Evolutionary conservation across 2,797 vertebrate species (phyloP).

Genomic region (Diplodus puntazzo): DNA sequence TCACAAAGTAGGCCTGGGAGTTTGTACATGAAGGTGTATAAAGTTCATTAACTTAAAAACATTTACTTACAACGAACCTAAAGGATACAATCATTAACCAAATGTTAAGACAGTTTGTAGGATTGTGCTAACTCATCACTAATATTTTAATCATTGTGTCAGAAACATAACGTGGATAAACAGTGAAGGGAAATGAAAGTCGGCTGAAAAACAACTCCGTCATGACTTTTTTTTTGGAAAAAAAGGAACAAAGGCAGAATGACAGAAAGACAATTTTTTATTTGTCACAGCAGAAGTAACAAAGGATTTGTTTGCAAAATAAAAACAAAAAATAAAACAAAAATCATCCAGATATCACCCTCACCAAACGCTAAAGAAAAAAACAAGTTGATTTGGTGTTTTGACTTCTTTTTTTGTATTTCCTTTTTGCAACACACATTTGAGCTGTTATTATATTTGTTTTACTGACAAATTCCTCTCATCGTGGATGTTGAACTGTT

Average conservation of each 20-base stretch:
- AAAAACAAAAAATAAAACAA: constrained; percentile 69
- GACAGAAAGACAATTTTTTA: constrained; percentile 83
- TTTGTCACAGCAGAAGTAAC: constrained; percentile 86
- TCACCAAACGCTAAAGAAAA: constrained; percentile 65
- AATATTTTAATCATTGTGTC: accelerated
- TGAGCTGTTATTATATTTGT: constrained; percentile 36
- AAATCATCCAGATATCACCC: constrained; percentile 63
- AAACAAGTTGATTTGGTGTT: constrained; percentile 59
- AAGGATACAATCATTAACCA: not conserved
- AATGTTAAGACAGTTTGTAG: too few species aligned
- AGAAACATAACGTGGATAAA: not conserved
- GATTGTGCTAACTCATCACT: not conserved
- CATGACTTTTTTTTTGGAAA: not conserved
- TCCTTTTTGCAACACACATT: constrained; percentile 59
- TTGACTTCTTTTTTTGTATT: constrained; percentile 44
- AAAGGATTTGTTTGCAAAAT: constrained; percentile 82
- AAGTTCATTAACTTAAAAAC: not conserved
- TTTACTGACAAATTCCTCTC: constrained; percentile 47
- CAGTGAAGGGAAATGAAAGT: not conserved
- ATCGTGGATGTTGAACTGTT: constrained; percentile 28
- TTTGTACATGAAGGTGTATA: not conserved
- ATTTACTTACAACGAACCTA: not conserved
- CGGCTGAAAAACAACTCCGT: too few species aligned
- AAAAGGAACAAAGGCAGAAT: constrained; percentile 18
- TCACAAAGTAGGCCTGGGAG: constrained; percentile 34